A percentile compares a stretch with the other conserved stretches of the same genome.
Evolutionary conservation across 2,797 vertebrate species (phyloP).

Genomic region (Myotis vivesi): DNA sequence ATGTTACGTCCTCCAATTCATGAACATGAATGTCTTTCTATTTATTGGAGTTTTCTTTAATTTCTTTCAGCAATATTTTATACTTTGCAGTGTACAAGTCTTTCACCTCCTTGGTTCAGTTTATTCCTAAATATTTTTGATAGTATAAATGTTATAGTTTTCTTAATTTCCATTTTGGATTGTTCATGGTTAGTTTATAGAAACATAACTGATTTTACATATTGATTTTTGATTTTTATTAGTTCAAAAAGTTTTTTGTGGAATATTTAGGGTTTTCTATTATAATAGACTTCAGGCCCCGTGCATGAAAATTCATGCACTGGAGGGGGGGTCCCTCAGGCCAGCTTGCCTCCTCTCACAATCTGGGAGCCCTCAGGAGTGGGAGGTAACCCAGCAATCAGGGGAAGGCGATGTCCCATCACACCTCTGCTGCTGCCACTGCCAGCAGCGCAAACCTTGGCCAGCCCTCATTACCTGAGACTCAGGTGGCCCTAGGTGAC

Average conservation of each 20-base stretch:
- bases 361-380: no score
- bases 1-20: neutral
- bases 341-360: no score
- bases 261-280: neutral
- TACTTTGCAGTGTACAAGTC: neutral
- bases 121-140: neutral
- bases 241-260: neutral
- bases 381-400: no score
- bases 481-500: no score
- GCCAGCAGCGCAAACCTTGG: no score
- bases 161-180: conserved; percentile 1
- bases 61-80: conserved; percentile 24
- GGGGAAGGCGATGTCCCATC: no score
- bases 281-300: neutral
- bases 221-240: conserved; percentile 37
- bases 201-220: neutral
- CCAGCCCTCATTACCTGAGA: no score
- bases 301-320: no score
- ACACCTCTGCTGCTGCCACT: no score
- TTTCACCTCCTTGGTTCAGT: neutral
- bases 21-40: neutral
- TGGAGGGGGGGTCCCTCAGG: no score
- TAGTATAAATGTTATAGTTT: conserved; percentile 15
- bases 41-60: conserved; percentile 14
- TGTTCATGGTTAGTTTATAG: neutral